Conservation (phyloP, 37 sponge, comb jelly and placozoan genomes). For the Hormiphora californensis region DNA sequence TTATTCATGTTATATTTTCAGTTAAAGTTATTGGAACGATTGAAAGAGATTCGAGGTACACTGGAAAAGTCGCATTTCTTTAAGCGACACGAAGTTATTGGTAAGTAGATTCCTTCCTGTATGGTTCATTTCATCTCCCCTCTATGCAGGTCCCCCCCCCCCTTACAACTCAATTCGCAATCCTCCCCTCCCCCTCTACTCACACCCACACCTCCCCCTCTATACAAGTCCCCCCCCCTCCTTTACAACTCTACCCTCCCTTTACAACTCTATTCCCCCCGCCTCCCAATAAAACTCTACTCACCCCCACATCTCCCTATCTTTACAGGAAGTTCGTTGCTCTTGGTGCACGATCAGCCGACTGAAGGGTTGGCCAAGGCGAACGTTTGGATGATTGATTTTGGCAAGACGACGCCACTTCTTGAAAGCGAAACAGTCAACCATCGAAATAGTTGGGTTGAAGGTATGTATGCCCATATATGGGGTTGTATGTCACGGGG, state of each 20-base stretch:
- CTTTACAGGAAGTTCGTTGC: slow-evolving; percentile 79
- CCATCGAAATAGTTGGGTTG: slow-evolving; percentile 71
- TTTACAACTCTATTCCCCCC: too few relatives aligned
- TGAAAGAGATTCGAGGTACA: slow-evolving; percentile 61
- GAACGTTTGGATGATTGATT: slow-evolving; percentile 91
- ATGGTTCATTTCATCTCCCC: neutral
- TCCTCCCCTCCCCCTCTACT: too few relatives aligned
- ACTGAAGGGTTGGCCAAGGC: slow-evolving; percentile 33
- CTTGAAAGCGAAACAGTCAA: slow-evolving; percentile 59
- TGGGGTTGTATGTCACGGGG: too few relatives aligned
- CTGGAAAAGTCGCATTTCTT: slow-evolving; percentile 75
- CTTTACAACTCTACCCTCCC: too few relatives aligned
- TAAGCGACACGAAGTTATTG: slow-evolving; percentile 73
- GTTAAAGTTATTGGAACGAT: slow-evolving; percentile 62
- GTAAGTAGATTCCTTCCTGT: neutral
- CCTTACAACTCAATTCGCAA: too few relatives aligned
- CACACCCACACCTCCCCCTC: too few relatives aligned
- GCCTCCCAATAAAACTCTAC: too few relatives aligned
- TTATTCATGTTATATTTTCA: slow-evolving; percentile 3
- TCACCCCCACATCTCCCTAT: too few relatives aligned
- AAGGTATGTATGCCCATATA: slow-evolving; percentile 62
- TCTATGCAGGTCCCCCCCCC: too few relatives aligned
- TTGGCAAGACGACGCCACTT: slow-evolving; percentile 84
- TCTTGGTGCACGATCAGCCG: slow-evolving; percentile 80
- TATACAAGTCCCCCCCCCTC: too few relatives aligned